Conservation (phyloP, 2,797 vertebrate species). For the Sciurus vulgaris region DNA sequence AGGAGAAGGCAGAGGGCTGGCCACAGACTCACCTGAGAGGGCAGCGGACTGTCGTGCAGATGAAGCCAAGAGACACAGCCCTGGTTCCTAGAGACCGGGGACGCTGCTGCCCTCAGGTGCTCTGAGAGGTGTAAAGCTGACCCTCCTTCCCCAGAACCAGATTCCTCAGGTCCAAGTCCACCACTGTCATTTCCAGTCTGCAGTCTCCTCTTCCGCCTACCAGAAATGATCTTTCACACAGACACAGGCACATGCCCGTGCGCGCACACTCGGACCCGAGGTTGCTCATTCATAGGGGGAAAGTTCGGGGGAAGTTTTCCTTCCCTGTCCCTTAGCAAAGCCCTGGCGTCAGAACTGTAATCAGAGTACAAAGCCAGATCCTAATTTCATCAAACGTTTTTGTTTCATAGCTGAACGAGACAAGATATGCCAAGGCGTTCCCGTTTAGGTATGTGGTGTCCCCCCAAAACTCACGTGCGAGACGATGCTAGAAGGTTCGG, state of each 20-base stretch:
- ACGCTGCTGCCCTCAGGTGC: background rate
- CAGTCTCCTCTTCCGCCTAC: background rate
- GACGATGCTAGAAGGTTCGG: no score
- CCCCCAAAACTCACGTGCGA: no score
- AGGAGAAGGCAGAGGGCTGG: background rate
- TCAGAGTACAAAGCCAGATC: background rate
- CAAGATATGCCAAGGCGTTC: no score
- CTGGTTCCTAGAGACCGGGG: background rate
- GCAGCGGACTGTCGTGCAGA: background rate
- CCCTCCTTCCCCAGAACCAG: no score
- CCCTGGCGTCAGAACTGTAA: background rate
- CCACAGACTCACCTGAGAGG: background rate
- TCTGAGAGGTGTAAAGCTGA: background rate
- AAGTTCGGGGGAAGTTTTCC: background rate
- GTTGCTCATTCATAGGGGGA: background rate
- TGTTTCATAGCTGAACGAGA: background rate
- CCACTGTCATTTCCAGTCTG: background rate
- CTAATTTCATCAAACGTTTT: background rate
- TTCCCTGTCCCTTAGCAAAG: background rate
- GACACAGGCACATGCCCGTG: accelerated
- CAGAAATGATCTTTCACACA: background rate
- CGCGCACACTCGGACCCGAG: background rate
- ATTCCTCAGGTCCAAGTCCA: background rate
- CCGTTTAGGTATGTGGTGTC: no score
- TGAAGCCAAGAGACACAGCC: background rate